phyloP scores from a whole-genome alignment of 2,797 vertebrate genomes.

The Oceanodroma leucorhoa region DNA sequence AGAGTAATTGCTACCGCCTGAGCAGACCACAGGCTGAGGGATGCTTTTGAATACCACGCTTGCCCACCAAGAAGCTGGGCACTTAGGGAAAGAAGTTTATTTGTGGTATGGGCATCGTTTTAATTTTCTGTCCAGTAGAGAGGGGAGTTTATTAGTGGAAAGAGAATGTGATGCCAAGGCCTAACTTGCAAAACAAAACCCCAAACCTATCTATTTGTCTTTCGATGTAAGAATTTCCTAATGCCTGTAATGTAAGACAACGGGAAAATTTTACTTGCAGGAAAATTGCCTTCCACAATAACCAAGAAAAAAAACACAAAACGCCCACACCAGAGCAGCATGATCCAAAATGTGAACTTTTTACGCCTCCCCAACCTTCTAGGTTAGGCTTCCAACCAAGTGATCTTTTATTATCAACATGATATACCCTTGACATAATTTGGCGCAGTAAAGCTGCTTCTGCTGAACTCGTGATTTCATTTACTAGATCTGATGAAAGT shows the following conservation, averaged over 20 bases:
- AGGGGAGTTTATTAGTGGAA: slow-evolving; percentile 22
- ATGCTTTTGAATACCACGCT: not conserved
- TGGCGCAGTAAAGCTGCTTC: slow-evolving; percentile 59
- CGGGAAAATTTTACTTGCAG: slow-evolving; percentile 57
- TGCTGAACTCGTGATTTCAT: slow-evolving; percentile 71
- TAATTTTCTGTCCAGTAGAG: slow-evolving; percentile 18
- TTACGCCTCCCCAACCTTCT: slow-evolving; percentile 59
- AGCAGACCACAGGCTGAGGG: slow-evolving; percentile 4
- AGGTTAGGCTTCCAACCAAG: slow-evolving; percentile 44
- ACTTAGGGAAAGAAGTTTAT: slow-evolving; percentile 12
- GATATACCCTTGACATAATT: slow-evolving; percentile 58
- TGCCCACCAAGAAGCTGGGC: slow-evolving; percentile 40
- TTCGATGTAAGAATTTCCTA: slow-evolving; percentile 39
- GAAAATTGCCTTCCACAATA: slow-evolving; percentile 60
- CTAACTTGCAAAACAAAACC: slow-evolving; percentile 26
- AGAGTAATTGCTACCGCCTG: not conserved
- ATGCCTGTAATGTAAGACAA: slow-evolving; percentile 35
- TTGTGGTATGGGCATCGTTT: not conserved
- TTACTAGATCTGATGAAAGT: slow-evolving; percentile 72
- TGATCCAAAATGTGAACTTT: slow-evolving; percentile 59
- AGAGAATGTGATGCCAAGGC: slow-evolving; percentile 1
- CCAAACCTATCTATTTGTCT: slow-evolving; percentile 36
- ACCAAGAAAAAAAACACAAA: slow-evolving; percentile 16
- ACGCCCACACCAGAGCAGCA: slow-evolving; percentile 48
- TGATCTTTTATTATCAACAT: slow-evolving; percentile 54